These are phyloP conservation scores for Clostera curtula DNA, from an alignment of 2,888 invertebrate genomes.

Conservation along the genomic window DNA sequence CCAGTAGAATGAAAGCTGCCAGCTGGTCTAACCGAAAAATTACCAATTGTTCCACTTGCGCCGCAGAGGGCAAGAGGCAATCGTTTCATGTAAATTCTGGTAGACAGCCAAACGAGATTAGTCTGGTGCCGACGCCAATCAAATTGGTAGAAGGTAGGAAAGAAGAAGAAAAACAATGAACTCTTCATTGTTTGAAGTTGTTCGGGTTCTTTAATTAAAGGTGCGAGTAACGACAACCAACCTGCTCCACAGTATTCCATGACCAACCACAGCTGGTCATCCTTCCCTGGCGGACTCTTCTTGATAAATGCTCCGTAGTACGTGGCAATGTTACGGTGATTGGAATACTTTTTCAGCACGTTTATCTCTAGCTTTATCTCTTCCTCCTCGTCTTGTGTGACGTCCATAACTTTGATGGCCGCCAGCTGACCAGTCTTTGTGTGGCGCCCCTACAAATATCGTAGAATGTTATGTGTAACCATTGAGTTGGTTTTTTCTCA, in stretches of 20 bases:
- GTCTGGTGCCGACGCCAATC: no score
- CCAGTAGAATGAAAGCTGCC: no score
- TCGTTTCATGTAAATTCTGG: no score
- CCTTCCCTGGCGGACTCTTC: slow-evolving; percentile 98
- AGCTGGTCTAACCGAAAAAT: no score
- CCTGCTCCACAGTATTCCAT: slow-evolving; percentile 99
- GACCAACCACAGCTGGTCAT: slow-evolving; percentile 99
- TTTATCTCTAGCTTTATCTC: slow-evolving; percentile 99
- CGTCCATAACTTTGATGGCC: slow-evolving; percentile 99
- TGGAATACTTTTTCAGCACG: slow-evolving; percentile 98
- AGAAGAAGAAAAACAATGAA: no score
- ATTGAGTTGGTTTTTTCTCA: no score
- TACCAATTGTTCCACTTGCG: no score
- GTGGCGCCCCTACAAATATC: slow-evolving; percentile 89
- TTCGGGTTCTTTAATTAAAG: not conserved
- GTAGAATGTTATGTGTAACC: not conserved
- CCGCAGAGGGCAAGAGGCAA: no score
- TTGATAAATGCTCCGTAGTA: slow-evolving; percentile 99
- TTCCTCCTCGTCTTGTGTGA: slow-evolving; percentile 99
- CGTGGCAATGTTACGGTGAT: slow-evolving; percentile 99
- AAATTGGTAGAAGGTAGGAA: no score
- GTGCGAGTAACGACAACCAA: slow-evolving; percentile 23
- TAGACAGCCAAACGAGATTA: no score
- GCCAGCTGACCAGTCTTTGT: slow-evolving; percentile 99
- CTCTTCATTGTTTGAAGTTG: not conserved